Conservation (phyloP, 2,797 vertebrate species). For the Trachops cirrhosus region DNA sequence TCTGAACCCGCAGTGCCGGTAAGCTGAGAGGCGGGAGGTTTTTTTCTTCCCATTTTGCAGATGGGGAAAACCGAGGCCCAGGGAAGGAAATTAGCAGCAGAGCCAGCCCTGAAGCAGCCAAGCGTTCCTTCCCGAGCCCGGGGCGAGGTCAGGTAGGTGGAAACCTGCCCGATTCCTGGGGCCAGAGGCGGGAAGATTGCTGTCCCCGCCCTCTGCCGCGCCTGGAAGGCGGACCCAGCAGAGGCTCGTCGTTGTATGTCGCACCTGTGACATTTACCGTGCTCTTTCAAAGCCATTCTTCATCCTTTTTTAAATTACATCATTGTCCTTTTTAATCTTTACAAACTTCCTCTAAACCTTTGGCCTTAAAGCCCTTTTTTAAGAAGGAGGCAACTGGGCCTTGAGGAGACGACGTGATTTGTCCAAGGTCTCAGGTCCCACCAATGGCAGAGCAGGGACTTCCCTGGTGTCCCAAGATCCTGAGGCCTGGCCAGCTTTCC, state of each 20-base stretch:
- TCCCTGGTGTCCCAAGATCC: not conserved
- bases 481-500: not conserved
- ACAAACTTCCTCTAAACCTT: not conserved
- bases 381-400: not conserved
- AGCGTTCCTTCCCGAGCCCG: not conserved
- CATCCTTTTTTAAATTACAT: not conserved
- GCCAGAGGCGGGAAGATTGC: accelerated
- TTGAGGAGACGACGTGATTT: not conserved
- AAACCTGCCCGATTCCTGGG: not conserved
- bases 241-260: accelerated
- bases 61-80: not conserved
- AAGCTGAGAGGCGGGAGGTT: too few species aligned
- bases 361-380: not conserved
- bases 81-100: not conserved
- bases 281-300: not conserved
- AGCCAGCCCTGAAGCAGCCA: not conserved
- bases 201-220: accelerated
- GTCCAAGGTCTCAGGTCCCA: not conserved
- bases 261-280: not conserved
- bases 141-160: not conserved
- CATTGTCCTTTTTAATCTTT: not conserved
- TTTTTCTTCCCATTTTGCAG: not conserved
- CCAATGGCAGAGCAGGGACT: not conserved
- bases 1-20: too few species aligned
- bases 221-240: too few species aligned